Evolutionary conservation across 2,797 vertebrate genomes (phyloP).

Genomic region (Cynopterus sphinx): DNA sequence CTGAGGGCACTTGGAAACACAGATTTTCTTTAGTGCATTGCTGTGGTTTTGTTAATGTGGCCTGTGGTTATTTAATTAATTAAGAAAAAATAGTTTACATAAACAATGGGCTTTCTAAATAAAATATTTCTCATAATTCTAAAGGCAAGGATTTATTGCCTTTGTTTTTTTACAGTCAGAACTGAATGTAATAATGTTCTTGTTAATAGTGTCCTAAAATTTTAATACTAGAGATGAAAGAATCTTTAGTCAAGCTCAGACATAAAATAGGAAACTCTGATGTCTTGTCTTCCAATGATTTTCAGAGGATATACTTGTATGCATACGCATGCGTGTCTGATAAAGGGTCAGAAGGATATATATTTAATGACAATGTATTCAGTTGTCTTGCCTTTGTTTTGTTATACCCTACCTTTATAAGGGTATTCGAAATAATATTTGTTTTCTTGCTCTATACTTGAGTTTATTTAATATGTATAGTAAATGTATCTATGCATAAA

Average conservation of each 20-base stretch:
- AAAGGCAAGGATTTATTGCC: conserved; percentile 13
- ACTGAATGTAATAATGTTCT: conserved; percentile 35
- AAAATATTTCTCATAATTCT: conserved; percentile 58
- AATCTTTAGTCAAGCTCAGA: not conserved
- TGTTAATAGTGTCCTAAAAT: conserved; percentile 24
- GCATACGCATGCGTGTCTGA: not conserved
- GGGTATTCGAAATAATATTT: not conserved
- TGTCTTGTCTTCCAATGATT: conserved; percentile 1
- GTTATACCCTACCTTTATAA: not conserved
- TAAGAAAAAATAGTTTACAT: conserved; percentile 71
- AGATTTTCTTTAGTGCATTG: conserved; percentile 73
- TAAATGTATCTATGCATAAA: conserved; percentile 17
- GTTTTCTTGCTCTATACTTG: not conserved
- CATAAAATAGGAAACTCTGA: not conserved
- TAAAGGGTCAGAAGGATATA: not conserved
- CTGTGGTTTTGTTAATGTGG: conserved; percentile 69
- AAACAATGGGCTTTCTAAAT: conserved; percentile 65
- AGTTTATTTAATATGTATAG: not conserved
- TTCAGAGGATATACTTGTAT: not conserved
- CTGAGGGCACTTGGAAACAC: conserved; percentile 72
- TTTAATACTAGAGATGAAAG: not conserved
- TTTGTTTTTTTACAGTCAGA: conserved; percentile 62
- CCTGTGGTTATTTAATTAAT: conserved; percentile 78
- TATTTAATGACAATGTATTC: not conserved
- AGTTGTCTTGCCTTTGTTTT: not conserved